Percentiles rank a stretch among this genome's conserved stretches.
Conservation (phyloP, 2,113 vertebrate genomes). For the Gymnorhina tibicen region DNA sequence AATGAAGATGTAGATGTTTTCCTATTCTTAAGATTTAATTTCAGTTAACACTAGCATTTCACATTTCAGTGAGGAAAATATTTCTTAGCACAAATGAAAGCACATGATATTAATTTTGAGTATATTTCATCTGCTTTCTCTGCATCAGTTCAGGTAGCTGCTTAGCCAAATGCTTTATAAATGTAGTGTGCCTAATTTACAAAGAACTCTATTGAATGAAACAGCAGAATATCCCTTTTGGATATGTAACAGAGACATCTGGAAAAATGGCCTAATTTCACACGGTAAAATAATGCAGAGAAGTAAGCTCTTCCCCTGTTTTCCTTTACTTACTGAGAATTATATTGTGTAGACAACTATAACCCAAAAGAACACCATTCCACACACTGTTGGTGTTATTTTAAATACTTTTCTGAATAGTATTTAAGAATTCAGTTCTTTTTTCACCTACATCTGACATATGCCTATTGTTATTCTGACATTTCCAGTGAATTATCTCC, state of each 20-base stretch:
- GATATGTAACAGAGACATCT: constrained; percentile 40
- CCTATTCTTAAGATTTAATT: neutral
- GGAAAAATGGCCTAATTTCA: constrained; percentile 46
- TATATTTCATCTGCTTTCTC: constrained; percentile 15
- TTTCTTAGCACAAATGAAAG: neutral
- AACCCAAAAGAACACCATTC: neutral
- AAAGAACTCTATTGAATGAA: constrained; percentile 41
- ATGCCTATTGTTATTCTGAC: neutral
- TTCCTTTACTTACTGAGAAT: constrained; percentile 11
- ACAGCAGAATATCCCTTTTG: constrained; percentile 41
- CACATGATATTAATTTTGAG: neutral
- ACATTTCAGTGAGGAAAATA: neutral
- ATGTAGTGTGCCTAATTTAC: constrained; percentile 21
- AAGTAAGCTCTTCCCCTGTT: neutral
- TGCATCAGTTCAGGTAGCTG: constrained; percentile 19
- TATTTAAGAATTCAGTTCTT: neutral
- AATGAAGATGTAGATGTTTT: neutral
- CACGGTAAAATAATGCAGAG: constrained; percentile 12
- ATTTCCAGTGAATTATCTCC: neutral
- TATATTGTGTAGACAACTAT: neutral
- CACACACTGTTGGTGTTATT: neutral
- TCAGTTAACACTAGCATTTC: neutral
- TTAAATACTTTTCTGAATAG: neutral
- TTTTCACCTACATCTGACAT: neutral
- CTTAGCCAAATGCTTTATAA: constrained; percentile 21